Evolutionary conservation across 2,888 invertebrate species (phyloP), one percentile per base, ranked within the genome.

Genomic region (Diarsia dahlii): DNA sequence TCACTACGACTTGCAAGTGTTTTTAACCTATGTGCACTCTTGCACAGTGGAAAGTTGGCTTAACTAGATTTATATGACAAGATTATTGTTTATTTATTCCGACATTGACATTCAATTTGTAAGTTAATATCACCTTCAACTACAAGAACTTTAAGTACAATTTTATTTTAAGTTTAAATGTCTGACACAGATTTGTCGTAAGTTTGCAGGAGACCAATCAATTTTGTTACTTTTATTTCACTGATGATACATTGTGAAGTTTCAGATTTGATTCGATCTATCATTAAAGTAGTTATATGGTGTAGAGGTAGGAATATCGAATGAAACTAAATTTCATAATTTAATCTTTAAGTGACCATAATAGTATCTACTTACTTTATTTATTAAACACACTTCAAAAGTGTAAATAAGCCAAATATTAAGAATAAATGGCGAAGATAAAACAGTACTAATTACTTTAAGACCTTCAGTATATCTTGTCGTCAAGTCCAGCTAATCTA

Each of bases 361-460:
- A 68, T 67, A 66, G 66, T 45, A 74, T 78, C 39, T 71, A 84
- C n/a, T 60, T 83, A 84, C 54, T 65, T 64, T 76, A 84, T 83
- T 84, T 74, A 74, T 82, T 76, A 71, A n/a, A 69, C 23, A 28
- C 79, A 86, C 84, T 88, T 88, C 28, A 52, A 86, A 86, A 88
- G 84, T 88, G 87, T 74, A 45, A 45, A 56, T 66, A 45, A 60
- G 74, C 65, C 77, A 73, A 75, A 67, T 80, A 80, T 81, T 88
- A 72, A 71, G 76, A 86, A 86, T 80, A 84, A 70, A 79, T 78
- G 77, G 76, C 71, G 15, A 58, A 73, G 73, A 77, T 75, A 71
- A 60, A 64, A 58, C 70, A 70, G 56, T 58, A 68, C 50, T 80
- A 50, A 66, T 66, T 69, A 56, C 23, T 63, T 28, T 62, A 69